Evolutionary conservation across 2,797 vertebrate species (phyloP), one percentile per base, ranked within the genome.

Genomic region (Lagorchestes hirsutus): DNA sequence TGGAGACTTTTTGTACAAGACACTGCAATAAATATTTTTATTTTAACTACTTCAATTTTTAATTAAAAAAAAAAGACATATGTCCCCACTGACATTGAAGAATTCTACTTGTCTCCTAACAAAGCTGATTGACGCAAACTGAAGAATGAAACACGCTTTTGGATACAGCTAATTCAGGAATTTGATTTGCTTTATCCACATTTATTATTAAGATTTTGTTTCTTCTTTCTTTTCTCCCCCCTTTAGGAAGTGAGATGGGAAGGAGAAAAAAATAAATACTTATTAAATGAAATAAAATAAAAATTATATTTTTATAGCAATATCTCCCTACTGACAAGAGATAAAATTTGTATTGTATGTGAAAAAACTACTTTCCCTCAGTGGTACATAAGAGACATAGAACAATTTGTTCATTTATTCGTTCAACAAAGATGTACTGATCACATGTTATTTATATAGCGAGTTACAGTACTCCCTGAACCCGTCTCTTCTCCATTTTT

Each of bases 381-480:
- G 67, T 94, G 92, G 55, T 54, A 82, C 92, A 67, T 54, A 93
- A 92, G 58, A 92, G 74, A 93, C 29, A 92, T 54, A 91, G 92
- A 90, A 93, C 56, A 93, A 92, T 27, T 55, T 29, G 12, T 40
- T 74, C n/a, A 74, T 40, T n/a, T n/a, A n/a, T 67, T 67, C 62
- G n/a, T n/a, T 67, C 62, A 67, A 67, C 62, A n/a, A 67, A 67
- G 34, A 67, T n/a, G 59, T n/a, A 11, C 29, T 59, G 29, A n/a
- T 67, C 34, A 46, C n/a, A 74, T 74, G 67, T n/a, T 82, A 82
- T 46, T 82, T 82, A 46, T 22, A 46, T 46, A 10, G n/a, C 10
- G 8, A 82, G n/a, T 46, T 40, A 82, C 40, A 82, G n/a, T 82
- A n/a, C 8, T 16, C 59, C 5, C 62, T n/a, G 22, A 74, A 40